Base-by-base conservation (phyloP, 2,113 vertebrate species). In the Accipiter virgatus region DNA sequence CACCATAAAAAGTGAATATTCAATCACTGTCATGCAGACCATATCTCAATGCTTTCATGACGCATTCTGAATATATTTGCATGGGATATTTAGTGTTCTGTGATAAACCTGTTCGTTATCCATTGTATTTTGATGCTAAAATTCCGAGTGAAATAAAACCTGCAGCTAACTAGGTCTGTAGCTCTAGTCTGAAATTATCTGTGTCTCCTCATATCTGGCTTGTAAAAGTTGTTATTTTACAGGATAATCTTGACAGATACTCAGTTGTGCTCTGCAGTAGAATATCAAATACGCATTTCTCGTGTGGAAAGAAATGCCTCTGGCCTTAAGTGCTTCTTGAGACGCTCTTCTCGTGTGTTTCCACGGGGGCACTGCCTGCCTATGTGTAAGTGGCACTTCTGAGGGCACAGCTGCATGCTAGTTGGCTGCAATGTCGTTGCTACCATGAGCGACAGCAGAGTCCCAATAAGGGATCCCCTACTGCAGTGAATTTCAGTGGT, bases 321-420 rank as follows among this genome's bases (percentile, higher is more conserved):
- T 50, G 27, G 4, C 14, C 14, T 27, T 62, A 62, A 45, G 50
- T 18, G 7, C 3, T 74, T 52, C 53, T 62, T 7, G 26, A 43
- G 13, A 25, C 2, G 0, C 36, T 68, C 10, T 17, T 62, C 14
- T 9, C 3, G 0, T 11, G 19, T 14, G 8, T 45, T 63, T 65
- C 18, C 23, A n/a, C 9, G 13, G 26, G 16, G 11, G 3, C 17
- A 19, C 6, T n/a, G 10, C 20, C 42, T 62, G 40, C 20, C 7
- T 53, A 16, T 0, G 0, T 45, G 34, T 3, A 7, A 19, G 21
- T 9, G 16, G n/a, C 18, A 27, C 17, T 47, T 31, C 29, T 38
- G 34, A 67, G 32, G 12, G 7, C 7, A 0, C 27, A 73, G 15
- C 32, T 68, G 66, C 5, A 3, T 38, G 19, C 11, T 21, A 17